Percentiles rank a stretch among this genome's conserved stretches.
Evolutionary conservation across 2,113 vertebrate species (phyloP).

Genomic region (Xerus inauris): DNA sequence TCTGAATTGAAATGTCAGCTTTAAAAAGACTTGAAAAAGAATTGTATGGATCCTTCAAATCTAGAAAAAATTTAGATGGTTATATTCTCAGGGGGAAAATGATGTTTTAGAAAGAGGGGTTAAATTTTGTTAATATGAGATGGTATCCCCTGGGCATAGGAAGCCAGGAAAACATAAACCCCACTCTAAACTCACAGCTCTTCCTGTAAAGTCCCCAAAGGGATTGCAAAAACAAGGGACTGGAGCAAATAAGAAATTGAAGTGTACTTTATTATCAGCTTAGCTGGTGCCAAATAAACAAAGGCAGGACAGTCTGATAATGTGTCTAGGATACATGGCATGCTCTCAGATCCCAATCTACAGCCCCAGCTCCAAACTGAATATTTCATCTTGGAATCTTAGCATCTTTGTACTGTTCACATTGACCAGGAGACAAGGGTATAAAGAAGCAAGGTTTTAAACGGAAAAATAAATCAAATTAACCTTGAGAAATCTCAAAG

Average conservation of each 20-base stretch:
- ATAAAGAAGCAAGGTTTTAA: slow-evolving; percentile 27
- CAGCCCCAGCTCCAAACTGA: slow-evolving; percentile 29
- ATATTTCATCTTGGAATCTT: slow-evolving; percentile 67
- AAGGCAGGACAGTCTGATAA: slow-evolving; percentile 61
- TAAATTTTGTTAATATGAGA: not conserved
- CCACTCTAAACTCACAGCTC: not conserved
- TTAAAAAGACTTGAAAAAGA: slow-evolving; percentile 22
- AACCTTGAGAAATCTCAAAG: slow-evolving; percentile 66
- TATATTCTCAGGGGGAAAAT: not conserved
- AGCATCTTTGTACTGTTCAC: not conserved
- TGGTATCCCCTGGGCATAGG: not conserved
- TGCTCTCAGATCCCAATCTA: slow-evolving; percentile 65
- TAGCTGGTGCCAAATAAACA: slow-evolving; percentile 63
- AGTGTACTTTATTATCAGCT: slow-evolving; percentile 52
- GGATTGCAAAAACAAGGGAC: slow-evolving; percentile 49
- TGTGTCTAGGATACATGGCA: slow-evolving; percentile 44
- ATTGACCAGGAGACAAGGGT: slow-evolving; percentile 1
- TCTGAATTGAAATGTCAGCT: not conserved
- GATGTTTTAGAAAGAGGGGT: not conserved
- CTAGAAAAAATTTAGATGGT: not conserved
- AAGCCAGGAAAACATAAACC: not conserved
- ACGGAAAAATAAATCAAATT: slow-evolving; percentile 70
- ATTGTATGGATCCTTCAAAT: not conserved
- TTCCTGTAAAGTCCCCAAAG: not conserved
- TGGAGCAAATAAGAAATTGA: slow-evolving; percentile 35